Base-by-base conservation (phyloP, 2,113 vertebrate genomes). In the Chaetorhynchus papuensis region DNA sequence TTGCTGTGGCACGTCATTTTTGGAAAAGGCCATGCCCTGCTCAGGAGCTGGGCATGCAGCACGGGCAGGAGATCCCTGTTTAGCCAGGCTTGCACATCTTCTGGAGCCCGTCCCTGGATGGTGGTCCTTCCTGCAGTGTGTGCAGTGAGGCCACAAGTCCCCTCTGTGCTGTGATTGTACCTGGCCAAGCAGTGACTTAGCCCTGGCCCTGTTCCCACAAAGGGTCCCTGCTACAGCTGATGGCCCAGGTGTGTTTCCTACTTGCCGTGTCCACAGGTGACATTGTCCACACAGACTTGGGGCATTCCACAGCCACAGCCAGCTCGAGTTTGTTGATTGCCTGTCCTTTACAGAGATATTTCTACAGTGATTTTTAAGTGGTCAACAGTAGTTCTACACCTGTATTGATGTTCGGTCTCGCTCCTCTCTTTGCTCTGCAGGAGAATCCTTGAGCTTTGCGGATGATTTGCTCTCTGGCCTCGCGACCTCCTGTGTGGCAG, bases 401-500 rank as follows among this genome's bases (percentile, higher is more conserved):
- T 70, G 56, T 30, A 41, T 18, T 93, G 96, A 95, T 68, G 85
- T 57, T 80, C 88, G 37, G 26, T 77, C 45, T 92, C 23, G 3
- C 54, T 91, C 49, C 33, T 95, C 63, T 94, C 77, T 96, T 93
- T 97, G 95, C 45, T 94, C 76, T 97, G 80, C 97, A 99, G 99
- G 99, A 97, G 99, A 99, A 97, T 98, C 99, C 94, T 96, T 99
- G 97, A 99, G 99, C 97, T 98, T 99, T 97, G 98, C 99, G 3
- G 99, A 99, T 75, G 99, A 99, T 97, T 98, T 99, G 57, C 99
- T 99, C 89, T 99, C 99, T 56, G 99, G 99, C 91, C 97, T 99
- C 95, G 98, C 99, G 56, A 99, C 99, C 2, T 98, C 99, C n/a
- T 99, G 99, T 27, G 98, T 99, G 78, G 98, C 99, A 85, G 99